Conservation (phyloP, 2,888 invertebrate species). For the Homarus gammarus region DNA sequence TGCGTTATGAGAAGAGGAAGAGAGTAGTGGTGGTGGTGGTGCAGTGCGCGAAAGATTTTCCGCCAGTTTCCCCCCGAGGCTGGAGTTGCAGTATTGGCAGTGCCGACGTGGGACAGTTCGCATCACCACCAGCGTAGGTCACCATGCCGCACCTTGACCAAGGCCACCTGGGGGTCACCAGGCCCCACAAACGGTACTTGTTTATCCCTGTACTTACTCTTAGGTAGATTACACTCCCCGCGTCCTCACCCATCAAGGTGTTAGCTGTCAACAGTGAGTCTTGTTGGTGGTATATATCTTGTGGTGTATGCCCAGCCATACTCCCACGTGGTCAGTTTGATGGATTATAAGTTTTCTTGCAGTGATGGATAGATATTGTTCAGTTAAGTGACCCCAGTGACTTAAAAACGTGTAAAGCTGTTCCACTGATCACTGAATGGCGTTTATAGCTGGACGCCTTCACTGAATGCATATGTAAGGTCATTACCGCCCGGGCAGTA, state of each 20-base stretch:
- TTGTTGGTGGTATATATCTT: neutral
- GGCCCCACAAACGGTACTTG: conserved; percentile 21
- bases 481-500: neutral
- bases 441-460: too few relatives aligned
- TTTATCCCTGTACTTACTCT: neutral
- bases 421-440: too few relatives aligned
- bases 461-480: neutral
- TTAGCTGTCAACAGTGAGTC: too few relatives aligned
- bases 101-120: neutral
- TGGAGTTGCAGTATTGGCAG: conserved; percentile 7
- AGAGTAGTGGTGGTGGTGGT: too few relatives aligned
- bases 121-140: conserved; percentile 13
- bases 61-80: conserved; percentile 17
- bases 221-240: too few relatives aligned
- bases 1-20: too few relatives aligned
- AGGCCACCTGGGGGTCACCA: neutral
- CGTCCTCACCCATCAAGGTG: too few relatives aligned
- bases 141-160: conserved; percentile 30
- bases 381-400: too few relatives aligned
- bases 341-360: too few relatives aligned
- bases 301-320: too few relatives aligned
- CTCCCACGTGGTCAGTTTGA: neutral
- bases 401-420: too few relatives aligned
- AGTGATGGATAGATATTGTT: too few relatives aligned
- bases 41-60: conserved; percentile 39